Evolutionary conservation across 2,888 invertebrate species (phyloP).

Genomic region (Cheilosia variabilis): DNA sequence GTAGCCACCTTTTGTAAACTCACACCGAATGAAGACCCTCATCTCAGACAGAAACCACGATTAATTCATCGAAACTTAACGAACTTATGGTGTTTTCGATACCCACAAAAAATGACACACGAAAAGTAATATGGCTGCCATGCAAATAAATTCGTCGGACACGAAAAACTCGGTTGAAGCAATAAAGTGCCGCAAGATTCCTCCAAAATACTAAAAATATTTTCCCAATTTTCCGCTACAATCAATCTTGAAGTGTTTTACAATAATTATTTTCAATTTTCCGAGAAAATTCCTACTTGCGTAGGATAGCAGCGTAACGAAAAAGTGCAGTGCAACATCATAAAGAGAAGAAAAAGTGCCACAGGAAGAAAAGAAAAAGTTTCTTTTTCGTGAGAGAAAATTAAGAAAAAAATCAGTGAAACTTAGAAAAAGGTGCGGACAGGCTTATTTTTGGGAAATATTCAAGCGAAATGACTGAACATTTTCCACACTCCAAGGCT

Average conservation of each 20-base stretch:
- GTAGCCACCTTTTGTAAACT: neutral
- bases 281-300: conserved; percentile 15
- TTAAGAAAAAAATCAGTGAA: conserved; percentile 44
- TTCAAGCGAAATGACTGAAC: conserved; percentile 56
- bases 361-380: conserved; percentile 43
- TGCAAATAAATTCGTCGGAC: conserved; percentile 73
- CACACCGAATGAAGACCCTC: neutral
- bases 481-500: conserved; percentile 26
- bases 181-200: conserved; percentile 73
- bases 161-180: conserved; percentile 62
- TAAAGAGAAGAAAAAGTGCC: conserved; percentile 53
- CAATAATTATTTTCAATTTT: conserved; percentile 16
- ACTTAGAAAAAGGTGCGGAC: conserved; percentile 36
- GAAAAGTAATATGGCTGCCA: conserved; percentile 76
- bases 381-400: conserved; percentile 54
- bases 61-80: conserved; percentile 28
- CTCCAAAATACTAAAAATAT: conserved; percentile 41
- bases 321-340: conserved; percentile 65
- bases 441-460: conserved; percentile 42
- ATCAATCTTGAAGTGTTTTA: conserved; percentile 39
- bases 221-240: conserved; percentile 17
- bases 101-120: conserved; percentile 58
- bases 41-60: neutral
- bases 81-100: conserved; percentile 28
- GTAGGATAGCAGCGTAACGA: conserved; percentile 33